Conservation (phyloP, 2,888 invertebrate species). For the Drosophila limbata region DNA sequence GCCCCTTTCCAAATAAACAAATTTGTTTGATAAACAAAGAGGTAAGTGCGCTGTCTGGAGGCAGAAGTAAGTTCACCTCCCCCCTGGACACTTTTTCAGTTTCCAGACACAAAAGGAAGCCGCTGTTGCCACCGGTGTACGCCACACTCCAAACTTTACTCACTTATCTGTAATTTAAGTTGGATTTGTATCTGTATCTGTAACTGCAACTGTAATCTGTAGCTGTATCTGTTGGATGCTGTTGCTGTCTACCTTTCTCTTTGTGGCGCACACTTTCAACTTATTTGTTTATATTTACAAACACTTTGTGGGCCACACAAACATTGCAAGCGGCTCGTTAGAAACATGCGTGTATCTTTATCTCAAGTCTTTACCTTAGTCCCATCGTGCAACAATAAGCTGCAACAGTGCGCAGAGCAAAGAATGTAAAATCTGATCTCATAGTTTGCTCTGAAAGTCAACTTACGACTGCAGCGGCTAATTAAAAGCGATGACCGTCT, state of each 20-base stretch:
- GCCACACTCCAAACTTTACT: conserved; percentile 31
- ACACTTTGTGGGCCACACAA: conserved; percentile 49
- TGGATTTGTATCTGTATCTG: background rate
- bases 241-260: conserved; percentile 11
- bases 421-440: conserved; percentile 54
- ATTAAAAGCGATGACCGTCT: conserved; percentile 57
- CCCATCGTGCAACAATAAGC: conserved; percentile 24
- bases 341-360: conserved; percentile 19
- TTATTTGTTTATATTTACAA: conserved; percentile 56
- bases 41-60: conserved; percentile 37
- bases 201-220: conserved; percentile 20
- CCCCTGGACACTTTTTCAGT: background rate
- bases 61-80: conserved; percentile 4
- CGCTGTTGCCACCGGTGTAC: conserved; percentile 60
- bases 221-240: conserved; percentile 33
- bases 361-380: conserved; percentile 16
- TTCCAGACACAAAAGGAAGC: conserved; percentile 23
- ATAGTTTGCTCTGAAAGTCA: conserved; percentile 11
- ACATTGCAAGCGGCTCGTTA: conserved; percentile 44
- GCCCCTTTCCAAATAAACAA: conserved; percentile 39
- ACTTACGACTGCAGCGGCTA: conserved; percentile 24
- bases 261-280: conserved; percentile 48
- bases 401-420: conserved; percentile 23
- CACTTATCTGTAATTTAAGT: background rate
- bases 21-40: conserved; percentile 74